Evolutionary conservation across 1,140 invertebrate genomes (phyloP), one percentile per base, ranked within the genome.

Genomic region (Saccostrea cuccullata): DNA sequence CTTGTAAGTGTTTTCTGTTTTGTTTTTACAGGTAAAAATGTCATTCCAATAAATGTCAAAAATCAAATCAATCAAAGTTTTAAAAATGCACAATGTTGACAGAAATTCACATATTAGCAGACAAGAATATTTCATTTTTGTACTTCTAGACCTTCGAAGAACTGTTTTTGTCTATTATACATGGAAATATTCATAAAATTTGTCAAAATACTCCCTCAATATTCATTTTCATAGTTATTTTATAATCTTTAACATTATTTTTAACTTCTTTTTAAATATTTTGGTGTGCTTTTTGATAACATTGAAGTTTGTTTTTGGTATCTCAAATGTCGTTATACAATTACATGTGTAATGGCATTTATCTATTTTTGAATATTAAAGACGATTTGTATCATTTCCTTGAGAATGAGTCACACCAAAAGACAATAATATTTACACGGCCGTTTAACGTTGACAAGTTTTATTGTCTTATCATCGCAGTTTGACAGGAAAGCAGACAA

Each of bases 341-440:
- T 77, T 23, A 40, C 30, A 36, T 36, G 2, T 36, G 30, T 1
- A 36, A 30, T 77, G 13, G 11, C 23, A 77, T 77, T 77, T 30
- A 77, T 30, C 30, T 77, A 30, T 77, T 30, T 73, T 77, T 64
- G 17, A 17, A 20, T 64, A 64, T 64, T 64, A 20, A 64, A 64
- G 5, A 64, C 26, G 30, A 77, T 77, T 77, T 30, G 30, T 12
- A 77, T 30, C 30, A 17, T 77, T 77, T 77, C 70, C 70, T 77
- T 36, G 11, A 77, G 70, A 77, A 26, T 77, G 70, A 77, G 26
- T 77, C 70, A 77, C 70, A 77, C 70, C 15, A 77, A 36, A 77
- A 30, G 70, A 40, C 70, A 77, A 77, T 77, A 77, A 77, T 77
- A 77, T 77, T 77, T 77, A 77, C 70, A 77, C 30, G 70, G 70